Base-by-base conservation (phyloP, 2,113 vertebrate genomes). In the Eclectus roratus region DNA sequence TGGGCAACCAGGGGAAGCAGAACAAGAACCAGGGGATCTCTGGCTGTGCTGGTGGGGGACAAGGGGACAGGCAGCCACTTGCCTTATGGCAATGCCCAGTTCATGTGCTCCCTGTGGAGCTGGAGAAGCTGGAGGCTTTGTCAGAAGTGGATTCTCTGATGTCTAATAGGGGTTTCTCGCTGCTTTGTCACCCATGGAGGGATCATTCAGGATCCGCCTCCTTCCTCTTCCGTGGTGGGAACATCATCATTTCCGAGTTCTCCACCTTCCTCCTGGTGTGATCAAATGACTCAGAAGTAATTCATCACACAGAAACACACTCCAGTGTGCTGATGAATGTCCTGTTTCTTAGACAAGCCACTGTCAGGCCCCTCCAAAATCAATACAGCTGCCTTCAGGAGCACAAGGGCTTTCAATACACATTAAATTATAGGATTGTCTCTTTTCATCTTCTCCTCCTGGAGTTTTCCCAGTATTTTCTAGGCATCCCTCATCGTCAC, bases 1-100 rank as follows among this genome's bases (percentile, higher is more conserved):
- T 10, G 39, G 23, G 19, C 27, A 52, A 31, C 9, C 17, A 12
- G 13, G 25, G 70, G 28, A 17, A 77, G 39, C 27, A 81, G 28
- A 21, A 31, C 13, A 55, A 69, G 33, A 47, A 11, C 18, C 63
- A 20, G 44, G 29, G 29, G 49, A 28, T 69, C 49, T 55, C 44
- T 33, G 37, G 19, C 27, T 53, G 23, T 61, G 44, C 64, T 82
- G 27, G 77, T 1, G 0, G 43, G 8, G 35, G 5, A 20, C 1
- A 0, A 20, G 6, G 7, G 46, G 17, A 44, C 17, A 55, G 17
- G 43, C 17, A 80, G 20, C 35, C 61, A 50, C 0, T 0, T 55
- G 52, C 18, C 31, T 39, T 74, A n/a, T 11, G 28, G 19, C 52
- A 85, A 14, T 4, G 6, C 7, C 10, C 24, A 33, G 15, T 15